Conservation (phyloP, 53 echinoderm and acorn worm genomes). For the Mesocentrotus franciscanus region DNA sequence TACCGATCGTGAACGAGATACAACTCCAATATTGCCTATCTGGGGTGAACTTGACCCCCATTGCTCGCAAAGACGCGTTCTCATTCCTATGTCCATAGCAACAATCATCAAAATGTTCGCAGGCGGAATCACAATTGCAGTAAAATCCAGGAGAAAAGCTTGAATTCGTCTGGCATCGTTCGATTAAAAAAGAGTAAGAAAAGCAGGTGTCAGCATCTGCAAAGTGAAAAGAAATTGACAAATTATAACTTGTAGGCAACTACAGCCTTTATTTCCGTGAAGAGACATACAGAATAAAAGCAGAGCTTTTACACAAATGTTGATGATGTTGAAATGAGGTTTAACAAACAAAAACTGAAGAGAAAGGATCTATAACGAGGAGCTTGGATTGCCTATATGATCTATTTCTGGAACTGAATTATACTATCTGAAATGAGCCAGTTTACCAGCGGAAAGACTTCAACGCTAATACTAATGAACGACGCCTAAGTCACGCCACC, state of each 20-base stretch:
- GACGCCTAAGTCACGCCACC: too few species aligned
- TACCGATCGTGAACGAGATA: neutral
- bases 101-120: neutral
- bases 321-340: neutral
- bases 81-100: neutral
- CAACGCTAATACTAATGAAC: too few species aligned
- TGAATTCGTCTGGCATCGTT: neutral
- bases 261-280: too few species aligned
- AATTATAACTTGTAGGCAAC: too few species aligned
- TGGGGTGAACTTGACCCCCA: neutral
- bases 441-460: too few species aligned
- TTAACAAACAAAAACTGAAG: too few species aligned
- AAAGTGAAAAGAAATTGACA: neutral
- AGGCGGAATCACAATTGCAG: neutral
- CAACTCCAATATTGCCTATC: slow-evolving; percentile 28
- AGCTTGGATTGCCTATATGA: too few species aligned
- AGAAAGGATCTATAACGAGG: too few species aligned
- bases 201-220: neutral
- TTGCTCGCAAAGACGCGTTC: neutral
- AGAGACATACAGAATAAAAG: too few species aligned
- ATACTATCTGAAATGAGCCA: too few species aligned
- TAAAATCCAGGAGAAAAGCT: neutral
- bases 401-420: too few species aligned
- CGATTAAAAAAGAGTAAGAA: neutral
- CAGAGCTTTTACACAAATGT: neutral